Conservation (phyloP, 1,140 invertebrate species). For the Habropoda laboriosa region DNA sequence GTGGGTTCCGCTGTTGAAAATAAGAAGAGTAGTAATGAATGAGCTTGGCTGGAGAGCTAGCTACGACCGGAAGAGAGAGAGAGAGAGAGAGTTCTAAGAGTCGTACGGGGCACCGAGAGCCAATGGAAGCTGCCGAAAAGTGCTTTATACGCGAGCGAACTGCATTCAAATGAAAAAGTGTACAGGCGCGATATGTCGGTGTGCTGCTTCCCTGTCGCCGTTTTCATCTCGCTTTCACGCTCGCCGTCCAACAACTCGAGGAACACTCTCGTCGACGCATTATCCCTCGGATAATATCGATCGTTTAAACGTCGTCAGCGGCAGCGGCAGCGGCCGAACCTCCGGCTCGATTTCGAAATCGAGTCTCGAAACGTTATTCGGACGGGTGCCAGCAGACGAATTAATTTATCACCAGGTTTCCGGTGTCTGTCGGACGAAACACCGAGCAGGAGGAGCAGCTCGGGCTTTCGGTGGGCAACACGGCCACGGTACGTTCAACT, state of each 20-base stretch:
- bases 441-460: constrained; percentile 34
- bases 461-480: constrained; percentile 21
- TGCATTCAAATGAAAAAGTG: constrained; percentile 40
- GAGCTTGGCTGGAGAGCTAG: constrained; percentile 50
- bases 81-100: constrained; percentile 48
- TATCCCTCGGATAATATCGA: constrained; percentile 8
- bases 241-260: background rate
- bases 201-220: background rate
- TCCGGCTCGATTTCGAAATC: background rate
- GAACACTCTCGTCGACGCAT: background rate
- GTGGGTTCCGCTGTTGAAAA: constrained; percentile 65
- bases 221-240: constrained; percentile 30
- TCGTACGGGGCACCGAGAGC: constrained; percentile 45
- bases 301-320: background rate
- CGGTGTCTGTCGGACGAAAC: constrained; percentile 33
- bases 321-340: background rate
- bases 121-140: constrained; percentile 59
- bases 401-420: constrained; percentile 43
- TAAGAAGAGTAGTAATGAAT: constrained; percentile 73
- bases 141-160: constrained; percentile 47
- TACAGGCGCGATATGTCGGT: background rate
- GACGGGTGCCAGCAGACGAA: background rate
- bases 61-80: constrained; percentile 17
- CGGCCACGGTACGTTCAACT: constrained; percentile 53
- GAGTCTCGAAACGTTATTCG: background rate